Evolutionary conservation across 2,113 vertebrate genomes (phyloP), one percentile per base, ranked within the genome.

Genomic region (Abramis brama): DNA sequence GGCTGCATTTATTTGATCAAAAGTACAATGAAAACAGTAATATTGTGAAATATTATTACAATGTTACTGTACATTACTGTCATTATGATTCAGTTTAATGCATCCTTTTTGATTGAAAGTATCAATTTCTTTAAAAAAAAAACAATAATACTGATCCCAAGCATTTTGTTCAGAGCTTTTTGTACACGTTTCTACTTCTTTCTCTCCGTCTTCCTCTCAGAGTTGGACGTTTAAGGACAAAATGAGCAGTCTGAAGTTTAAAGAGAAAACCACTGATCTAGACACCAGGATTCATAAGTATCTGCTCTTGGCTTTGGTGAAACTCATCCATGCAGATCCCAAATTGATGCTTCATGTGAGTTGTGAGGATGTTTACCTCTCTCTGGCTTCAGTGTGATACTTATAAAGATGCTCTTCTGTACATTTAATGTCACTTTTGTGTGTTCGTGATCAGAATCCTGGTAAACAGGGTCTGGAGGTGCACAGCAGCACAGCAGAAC

Each of bases 211-310:
- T 33, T 81, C 4, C 17, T 91, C 71, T 86, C 92, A 99, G 98
- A 99, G 97, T 94, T 96, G 98, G 93, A 98, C 98, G 2, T 97
- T 99, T 92, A 99, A 97, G 93, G 98, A 98, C 92, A 99, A 98
- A 94, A 96, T 99, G 96, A 97, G 96, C 75, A 99, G 97, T 95
- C 96, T 99, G 93, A 99, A 99, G 91, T 99, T 98, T 93, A 99
- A 99, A 96, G 97, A 99, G 92, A 98, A 97, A 91, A 94, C 97
- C 84, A 97, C 97, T 73, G 98, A 99, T 78, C 87, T 97, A 90
- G 98, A 99, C 94, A 98, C 97, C 55, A 96, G 96, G 91, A 80
- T 77, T 62, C 66, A 80, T 5, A 86, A 86, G 77, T 97, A 96
- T 91, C 95, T 99, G 92, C 95, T 99, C 1, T 94, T 99, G 45